Evolutionary conservation across 53 echinoderm and acorn worm genomes (phyloP).

Genomic region (Paelopatides confundens): DNA sequence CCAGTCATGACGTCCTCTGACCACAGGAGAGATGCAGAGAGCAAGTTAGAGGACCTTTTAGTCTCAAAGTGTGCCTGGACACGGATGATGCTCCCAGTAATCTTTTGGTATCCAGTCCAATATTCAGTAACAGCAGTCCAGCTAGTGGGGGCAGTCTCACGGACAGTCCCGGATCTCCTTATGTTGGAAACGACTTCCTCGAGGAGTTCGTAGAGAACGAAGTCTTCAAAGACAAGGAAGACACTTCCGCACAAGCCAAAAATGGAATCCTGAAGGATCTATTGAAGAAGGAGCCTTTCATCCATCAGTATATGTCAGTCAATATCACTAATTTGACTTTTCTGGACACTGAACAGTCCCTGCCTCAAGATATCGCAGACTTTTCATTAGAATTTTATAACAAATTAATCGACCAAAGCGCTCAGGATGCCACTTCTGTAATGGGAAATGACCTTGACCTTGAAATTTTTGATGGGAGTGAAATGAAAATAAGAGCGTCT

Average conservation of each 20-base stretch:
- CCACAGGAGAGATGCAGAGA: constrained; percentile 63
- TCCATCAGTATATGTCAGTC: constrained; percentile 48
- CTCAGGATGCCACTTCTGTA: constrained; percentile 57
- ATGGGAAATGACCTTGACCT: constrained; percentile 58
- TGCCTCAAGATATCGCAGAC: constrained; percentile 90
- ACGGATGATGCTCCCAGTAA: constrained; percentile 39
- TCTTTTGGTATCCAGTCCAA: constrained; percentile 3
- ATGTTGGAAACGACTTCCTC: neutral
- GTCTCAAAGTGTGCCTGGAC: constrained; percentile 51
- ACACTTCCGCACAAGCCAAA: neutral
- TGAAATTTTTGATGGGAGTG: constrained; percentile 35
- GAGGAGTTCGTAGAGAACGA: constrained; percentile 24
- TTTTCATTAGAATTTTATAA: constrained; percentile 87
- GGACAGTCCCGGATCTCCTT: neutral
- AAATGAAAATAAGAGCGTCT: constrained; percentile 28
- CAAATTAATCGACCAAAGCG: constrained; percentile 77
- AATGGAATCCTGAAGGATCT: neutral
- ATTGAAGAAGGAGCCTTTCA: neutral
- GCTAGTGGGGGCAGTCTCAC: neutral
- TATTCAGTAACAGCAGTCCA: constrained; percentile 65
- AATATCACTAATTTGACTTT: constrained; percentile 3
- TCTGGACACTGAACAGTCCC: constrained; percentile 46
- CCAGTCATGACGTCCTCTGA: constrained; percentile 29
- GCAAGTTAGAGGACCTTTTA: constrained; percentile 65
- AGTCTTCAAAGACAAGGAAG: neutral